phyloP scores from a whole-genome alignment of 2,113 vertebrate genomes.

The Ochotona curzoniae region DNA sequence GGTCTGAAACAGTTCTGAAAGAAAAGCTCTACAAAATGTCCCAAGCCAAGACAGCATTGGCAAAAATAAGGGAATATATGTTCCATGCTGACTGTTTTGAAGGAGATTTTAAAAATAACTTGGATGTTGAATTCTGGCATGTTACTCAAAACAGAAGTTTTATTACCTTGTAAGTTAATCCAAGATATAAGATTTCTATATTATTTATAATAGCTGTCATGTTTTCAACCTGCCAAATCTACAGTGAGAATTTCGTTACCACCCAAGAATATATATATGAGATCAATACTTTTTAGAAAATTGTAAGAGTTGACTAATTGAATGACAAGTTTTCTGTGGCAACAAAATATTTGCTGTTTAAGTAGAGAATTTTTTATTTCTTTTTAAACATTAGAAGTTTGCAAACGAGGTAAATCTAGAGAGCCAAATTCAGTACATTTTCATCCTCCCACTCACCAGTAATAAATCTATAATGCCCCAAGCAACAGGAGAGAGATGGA shows the following conservation, averaged over 20 bases:
- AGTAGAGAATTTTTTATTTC: constrained; percentile 9
- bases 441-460: not conserved
- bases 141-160: not conserved
- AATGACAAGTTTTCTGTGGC: not conserved
- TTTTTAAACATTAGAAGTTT: constrained; percentile 27
- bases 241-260: not conserved
- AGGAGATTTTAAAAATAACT: not conserved
- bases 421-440: not conserved
- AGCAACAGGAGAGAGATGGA: not conserved
- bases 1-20: not conserved
- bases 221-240: constrained; percentile 43
- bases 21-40: not conserved
- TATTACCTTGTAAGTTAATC: constrained; percentile 35
- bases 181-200: not conserved
- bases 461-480: not conserved
- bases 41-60: not conserved
- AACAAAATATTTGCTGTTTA: constrained; percentile 1
- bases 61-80: not conserved
- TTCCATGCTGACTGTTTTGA: not conserved
- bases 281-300: constrained; percentile 10
- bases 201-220: constrained; percentile 49
- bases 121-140: not conserved
- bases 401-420: not conserved
- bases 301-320: not conserved
- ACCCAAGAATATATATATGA: constrained; percentile 11